A percentile compares a stretch with the other conserved stretches of the same genome.
These are phyloP conservation scores for Conistra vaccinii DNA, from an alignment of 2,888 invertebrate species.

Conservation along the genomic window DNA sequence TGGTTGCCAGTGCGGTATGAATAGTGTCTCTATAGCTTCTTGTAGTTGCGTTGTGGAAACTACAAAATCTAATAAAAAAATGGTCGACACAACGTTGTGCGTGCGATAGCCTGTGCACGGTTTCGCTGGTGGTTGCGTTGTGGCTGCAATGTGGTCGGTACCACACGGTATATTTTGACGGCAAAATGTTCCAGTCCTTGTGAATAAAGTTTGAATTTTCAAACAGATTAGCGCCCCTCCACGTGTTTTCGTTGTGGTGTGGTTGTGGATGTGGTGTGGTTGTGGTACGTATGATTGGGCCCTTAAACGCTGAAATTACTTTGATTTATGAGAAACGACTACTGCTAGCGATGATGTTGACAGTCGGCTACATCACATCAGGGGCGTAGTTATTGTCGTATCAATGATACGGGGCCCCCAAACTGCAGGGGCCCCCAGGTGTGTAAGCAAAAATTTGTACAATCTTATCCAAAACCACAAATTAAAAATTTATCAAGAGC, in stretches of 20 bases:
- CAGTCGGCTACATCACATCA: neutral
- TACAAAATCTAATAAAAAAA: neutral
- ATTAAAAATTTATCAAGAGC: too few relatives aligned
- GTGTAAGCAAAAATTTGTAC: too few relatives aligned
- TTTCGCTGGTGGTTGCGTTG: neutral
- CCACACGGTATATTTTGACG: neutral
- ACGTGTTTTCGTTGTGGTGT: neutral
- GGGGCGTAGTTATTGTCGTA: too few relatives aligned
- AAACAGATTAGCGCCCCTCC: neutral
- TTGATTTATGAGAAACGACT: neutral
- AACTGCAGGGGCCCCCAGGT: too few relatives aligned
- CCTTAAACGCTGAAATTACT: neutral
- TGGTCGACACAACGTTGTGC: neutral
- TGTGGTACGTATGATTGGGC: neutral
- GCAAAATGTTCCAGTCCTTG: too few relatives aligned
- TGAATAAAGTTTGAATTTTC: neutral
- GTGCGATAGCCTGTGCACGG: neutral
- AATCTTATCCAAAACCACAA: too few relatives aligned
- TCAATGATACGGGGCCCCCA: too few relatives aligned
- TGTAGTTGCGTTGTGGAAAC: neutral
- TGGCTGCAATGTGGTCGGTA: neutral
- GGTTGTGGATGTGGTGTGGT: neutral
- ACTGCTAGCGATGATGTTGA: neutral
- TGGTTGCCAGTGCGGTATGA: neutral
- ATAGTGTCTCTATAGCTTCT: neutral